These are phyloP conservation scores for Monochamus saltuarius DNA, from an alignment of 1,140 invertebrate species.

Conservation along the genomic window DNA sequence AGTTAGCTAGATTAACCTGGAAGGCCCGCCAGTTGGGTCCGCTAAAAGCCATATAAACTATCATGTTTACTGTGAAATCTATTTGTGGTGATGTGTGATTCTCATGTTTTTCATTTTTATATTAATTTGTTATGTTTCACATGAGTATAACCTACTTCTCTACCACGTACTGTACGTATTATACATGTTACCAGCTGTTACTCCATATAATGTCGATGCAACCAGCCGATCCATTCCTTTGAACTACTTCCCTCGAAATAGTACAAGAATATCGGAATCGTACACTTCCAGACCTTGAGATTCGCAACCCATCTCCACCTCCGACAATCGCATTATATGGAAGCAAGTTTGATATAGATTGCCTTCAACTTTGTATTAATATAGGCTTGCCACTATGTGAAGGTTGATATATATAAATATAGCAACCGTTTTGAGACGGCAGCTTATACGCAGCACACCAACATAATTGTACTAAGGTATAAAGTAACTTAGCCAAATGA, in stretches of 20 bases:
- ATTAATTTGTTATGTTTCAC: constrained; percentile 6
- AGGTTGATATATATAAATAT: too few species aligned
- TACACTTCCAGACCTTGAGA: not conserved
- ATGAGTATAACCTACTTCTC: not conserved
- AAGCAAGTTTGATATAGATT: constrained; percentile 5
- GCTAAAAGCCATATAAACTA: constrained; percentile 19
- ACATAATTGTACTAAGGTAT: constrained; percentile 5
- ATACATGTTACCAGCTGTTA: constrained; percentile 27
- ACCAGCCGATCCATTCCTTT: constrained; percentile 5
- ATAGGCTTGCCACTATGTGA: not conserved
- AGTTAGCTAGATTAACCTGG: not conserved
- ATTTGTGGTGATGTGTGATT: constrained; percentile 40
- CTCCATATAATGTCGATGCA: constrained; percentile 26
- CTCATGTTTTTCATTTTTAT: constrained; percentile 37
- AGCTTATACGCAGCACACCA: constrained; percentile 7
- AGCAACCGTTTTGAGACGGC: not conserved
- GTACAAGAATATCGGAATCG: not conserved
- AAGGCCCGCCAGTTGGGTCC: not conserved
- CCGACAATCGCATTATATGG: too few species aligned
- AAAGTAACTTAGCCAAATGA: constrained; percentile 18
- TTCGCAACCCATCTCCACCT: too few species aligned
- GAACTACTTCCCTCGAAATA: not conserved
- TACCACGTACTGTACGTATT: constrained; percentile 15
- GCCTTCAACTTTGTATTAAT: constrained; percentile 8
- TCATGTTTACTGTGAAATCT: constrained; percentile 34